Percentiles rank a stretch among this genome's conserved stretches.
phyloP scores from a whole-genome alignment of 1,140 invertebrate species.

The Caenorhabditis brenneri region DNA sequence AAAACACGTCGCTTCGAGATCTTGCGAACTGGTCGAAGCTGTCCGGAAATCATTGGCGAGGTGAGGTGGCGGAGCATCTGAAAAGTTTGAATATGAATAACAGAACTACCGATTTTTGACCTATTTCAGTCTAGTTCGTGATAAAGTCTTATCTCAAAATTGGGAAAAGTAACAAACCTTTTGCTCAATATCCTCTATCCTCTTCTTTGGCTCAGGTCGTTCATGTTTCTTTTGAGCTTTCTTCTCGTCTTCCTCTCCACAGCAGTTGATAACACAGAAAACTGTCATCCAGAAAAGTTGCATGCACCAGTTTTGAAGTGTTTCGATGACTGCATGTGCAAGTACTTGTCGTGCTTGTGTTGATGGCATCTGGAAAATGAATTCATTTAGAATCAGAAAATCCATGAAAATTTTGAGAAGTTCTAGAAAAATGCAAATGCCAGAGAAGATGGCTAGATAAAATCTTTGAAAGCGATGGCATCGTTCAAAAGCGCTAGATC shows the following conservation, averaged over 20 bases:
- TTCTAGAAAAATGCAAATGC: neutral
- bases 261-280: constrained; percentile 16
- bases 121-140: too few species aligned
- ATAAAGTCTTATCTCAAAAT: neutral
- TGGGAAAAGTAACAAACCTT: neutral
- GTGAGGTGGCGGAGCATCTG: constrained; percentile 36
- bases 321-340: constrained; percentile 12
- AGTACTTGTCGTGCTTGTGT: constrained; percentile 22
- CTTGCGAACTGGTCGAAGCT: constrained; percentile 7
- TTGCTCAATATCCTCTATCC: constrained; percentile 36
- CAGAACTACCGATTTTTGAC: too few species aligned
- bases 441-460: too few species aligned
- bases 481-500: too few species aligned
- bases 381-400: neutral
- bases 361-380: constrained; percentile 29
- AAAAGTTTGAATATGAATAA: neutral
- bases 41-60: constrained; percentile 31
- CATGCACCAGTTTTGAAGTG: constrained; percentile 41
- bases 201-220: constrained; percentile 3
- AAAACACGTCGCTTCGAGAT: constrained; percentile 3
- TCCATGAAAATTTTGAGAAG: neutral
- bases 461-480: too few species aligned
- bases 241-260: constrained; percentile 21
- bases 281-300: constrained; percentile 49
- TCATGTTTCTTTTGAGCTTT: neutral